phyloP scores from a whole-genome alignment of 2,797 vertebrate species.

The Sebastes elongatus region DNA sequence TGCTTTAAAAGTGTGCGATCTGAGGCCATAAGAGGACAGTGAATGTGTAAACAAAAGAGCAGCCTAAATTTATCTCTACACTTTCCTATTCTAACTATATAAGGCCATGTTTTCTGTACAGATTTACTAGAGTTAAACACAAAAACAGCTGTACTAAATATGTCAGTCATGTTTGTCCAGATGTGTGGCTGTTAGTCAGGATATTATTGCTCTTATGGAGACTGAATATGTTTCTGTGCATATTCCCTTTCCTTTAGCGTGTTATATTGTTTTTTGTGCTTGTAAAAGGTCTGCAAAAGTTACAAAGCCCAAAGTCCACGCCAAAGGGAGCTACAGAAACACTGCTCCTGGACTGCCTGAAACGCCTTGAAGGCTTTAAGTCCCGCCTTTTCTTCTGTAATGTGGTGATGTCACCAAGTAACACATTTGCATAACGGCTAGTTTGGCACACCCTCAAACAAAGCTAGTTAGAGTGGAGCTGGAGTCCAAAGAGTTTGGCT shows the following conservation, averaged over 20 bases:
- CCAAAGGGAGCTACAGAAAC: background rate
- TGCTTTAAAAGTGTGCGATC: constrained; percentile 5
- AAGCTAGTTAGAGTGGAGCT: background rate
- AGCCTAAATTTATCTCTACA: constrained; percentile 7
- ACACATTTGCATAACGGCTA: background rate
- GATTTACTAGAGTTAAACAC: constrained; percentile 15
- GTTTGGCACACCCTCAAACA: background rate
- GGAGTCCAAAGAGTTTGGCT: background rate
- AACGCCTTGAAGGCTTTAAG: background rate
- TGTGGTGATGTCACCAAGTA: background rate
- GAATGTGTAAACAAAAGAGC: constrained; percentile 19
- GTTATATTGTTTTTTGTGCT: background rate
- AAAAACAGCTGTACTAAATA: constrained; percentile 28
- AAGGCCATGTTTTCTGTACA: constrained; percentile 22
- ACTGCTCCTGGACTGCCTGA: background rate
- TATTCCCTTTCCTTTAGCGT: background rate
- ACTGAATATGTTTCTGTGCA: background rate
- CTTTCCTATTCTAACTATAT: constrained; percentile 32
- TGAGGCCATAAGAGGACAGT: constrained; percentile 1
- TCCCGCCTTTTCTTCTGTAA: background rate
- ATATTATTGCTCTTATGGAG: constrained; percentile 5
- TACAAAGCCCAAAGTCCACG: too few species aligned
- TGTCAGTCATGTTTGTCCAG: constrained; percentile 20
- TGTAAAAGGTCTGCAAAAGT: too few species aligned
- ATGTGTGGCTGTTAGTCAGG: constrained; percentile 17